Base-by-base conservation (phyloP, 2,113 vertebrate species). In the Eclectus roratus region DNA sequence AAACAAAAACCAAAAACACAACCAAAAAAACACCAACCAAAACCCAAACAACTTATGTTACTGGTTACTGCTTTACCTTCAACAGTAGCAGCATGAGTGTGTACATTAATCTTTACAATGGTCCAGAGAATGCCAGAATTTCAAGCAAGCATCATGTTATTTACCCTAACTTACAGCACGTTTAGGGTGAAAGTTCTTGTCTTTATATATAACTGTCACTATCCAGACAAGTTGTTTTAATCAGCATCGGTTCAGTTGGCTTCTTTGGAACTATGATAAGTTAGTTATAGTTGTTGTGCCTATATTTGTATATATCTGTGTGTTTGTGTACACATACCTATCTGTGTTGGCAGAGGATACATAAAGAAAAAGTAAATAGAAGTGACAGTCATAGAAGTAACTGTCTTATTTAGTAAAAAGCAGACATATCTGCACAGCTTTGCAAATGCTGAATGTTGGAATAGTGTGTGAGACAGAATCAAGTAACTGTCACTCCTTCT, bases 221-320 rank as follows among this genome's bases (percentile, higher is more conserved):
- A 13, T 43, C 15, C 20, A 52, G 47, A 55, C 0, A 0, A 46
- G 70, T 53, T 53, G 1, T 13, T 76, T 60, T 49, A 66, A 53
- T 79, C 6, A 37, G 2, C 24, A 56, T 27, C 0, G 7, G 5
- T 77, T 4, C 2, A 1, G 11, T n/a, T 68, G 21, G 23, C 14
- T 17, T 73, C 27, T 61, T 79, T 46, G 11, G 18, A 79, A 25
- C 9, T 5, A 29, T 3, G 3, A 52, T 61, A 55, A 60, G 41
- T 66, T 65, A 43, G 5, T 55, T 70, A 28, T 7, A 39, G 14
- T 1, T 2, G 31, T 2, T n/a, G 1, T 61, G 4, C 24, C 18
- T 80, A 9, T 11, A 31, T 55, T 43, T 79, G 2, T 44, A 39
- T 81, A 2, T 43, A 3, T 53, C 0, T 44, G 4, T 13, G 3